Percentiles rank a stretch among this genome's conserved stretches.
Evolutionary conservation across 2,797 vertebrate species (phyloP).

Genomic region (Rhinogobio ventralis): DNA sequence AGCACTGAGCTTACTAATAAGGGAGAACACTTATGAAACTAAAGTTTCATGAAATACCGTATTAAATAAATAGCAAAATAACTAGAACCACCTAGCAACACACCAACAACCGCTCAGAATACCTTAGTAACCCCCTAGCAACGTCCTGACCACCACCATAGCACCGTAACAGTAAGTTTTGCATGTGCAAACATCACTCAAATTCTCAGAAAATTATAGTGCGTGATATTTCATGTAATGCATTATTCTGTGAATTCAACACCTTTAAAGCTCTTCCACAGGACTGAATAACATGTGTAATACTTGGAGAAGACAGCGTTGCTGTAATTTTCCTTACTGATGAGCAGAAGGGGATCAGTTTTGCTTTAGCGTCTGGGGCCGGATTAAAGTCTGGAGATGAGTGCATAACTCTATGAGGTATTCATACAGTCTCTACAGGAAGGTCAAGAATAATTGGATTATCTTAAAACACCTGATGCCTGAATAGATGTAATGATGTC

Average conservation of each 20-base stretch:
- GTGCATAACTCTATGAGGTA: conserved; percentile 1
- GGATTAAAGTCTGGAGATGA: conserved; percentile 32
- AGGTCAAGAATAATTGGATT: conserved; percentile 47
- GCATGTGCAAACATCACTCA: background rate
- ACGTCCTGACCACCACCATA: background rate
- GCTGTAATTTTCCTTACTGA: conserved; percentile 4
- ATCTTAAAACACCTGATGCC: conserved; percentile 40
- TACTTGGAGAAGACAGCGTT: conserved; percentile 1
- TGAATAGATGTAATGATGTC: conserved; percentile 20
- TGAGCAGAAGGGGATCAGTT: conserved; percentile 17
- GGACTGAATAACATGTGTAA: conserved; percentile 16
- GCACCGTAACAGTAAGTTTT: background rate
- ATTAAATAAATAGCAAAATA: background rate
- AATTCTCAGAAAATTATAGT: background rate
- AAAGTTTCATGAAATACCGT: background rate
- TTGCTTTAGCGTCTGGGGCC: conserved; percentile 6
- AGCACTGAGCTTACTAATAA: background rate
- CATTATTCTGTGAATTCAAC: background rate
- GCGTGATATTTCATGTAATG: background rate
- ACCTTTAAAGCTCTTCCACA: background rate
- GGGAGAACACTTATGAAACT: background rate
- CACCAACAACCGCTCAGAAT: background rate
- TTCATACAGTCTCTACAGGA: conserved; percentile 33
- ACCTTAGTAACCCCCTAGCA: too few relatives aligned
- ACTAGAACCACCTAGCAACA: background rate